phyloP scores from a whole-genome alignment of 1,140 invertebrate species.

The Oncopeltus fasciatus region DNA sequence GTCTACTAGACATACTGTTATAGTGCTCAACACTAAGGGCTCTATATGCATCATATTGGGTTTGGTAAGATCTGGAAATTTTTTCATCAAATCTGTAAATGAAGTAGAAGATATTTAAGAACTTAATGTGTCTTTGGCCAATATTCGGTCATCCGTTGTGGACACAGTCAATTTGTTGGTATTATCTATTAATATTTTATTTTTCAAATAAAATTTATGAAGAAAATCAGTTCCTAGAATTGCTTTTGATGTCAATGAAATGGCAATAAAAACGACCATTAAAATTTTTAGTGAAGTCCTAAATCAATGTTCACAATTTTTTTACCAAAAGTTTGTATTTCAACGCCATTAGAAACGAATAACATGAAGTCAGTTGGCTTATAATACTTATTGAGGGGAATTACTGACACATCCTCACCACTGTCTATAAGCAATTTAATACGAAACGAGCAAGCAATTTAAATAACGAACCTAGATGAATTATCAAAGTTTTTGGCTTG shows the following conservation, averaged over 20 bases:
- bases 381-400: background rate
- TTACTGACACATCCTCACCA: background rate
- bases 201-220: background rate
- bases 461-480: no score
- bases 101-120: no score
- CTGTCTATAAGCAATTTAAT: background rate
- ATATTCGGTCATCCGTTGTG: background rate
- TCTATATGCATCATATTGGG: background rate
- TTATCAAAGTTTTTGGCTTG: no score
- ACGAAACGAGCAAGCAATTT: no score
- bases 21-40: background rate
- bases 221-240: no score
- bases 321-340: background rate
- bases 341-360: background rate
- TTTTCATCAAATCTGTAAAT: background rate
- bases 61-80: background rate
- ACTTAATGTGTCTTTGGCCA: no score
- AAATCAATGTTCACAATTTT: background rate
- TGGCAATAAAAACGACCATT: background rate
- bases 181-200: background rate
- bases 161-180: background rate
- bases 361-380: background rate
- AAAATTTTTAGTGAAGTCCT: background rate
- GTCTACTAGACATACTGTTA: slow-evolving; percentile 20
- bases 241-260: background rate